Evolutionary conservation across 2,797 vertebrate genomes (phyloP).

Genomic region (Epinephelus coioides): DNA sequence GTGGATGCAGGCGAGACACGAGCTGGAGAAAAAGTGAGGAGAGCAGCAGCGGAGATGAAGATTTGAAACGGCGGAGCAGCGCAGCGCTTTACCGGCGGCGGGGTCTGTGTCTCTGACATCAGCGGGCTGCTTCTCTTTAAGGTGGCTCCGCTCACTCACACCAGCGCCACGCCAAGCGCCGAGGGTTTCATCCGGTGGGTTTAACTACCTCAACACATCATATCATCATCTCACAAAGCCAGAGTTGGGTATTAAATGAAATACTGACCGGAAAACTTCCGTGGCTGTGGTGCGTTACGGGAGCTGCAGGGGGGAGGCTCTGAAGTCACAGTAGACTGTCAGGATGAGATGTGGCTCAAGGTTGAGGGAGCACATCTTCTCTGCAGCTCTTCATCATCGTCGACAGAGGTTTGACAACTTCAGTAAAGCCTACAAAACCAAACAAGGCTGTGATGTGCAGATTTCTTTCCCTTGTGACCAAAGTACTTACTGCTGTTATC

Average conservation of each 20-base stretch:
- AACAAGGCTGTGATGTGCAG: background rate
- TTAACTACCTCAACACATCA: background rate
- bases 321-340: slow-evolving; percentile 15
- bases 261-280: slow-evolving; percentile 35
- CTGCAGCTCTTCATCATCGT: slow-evolving; percentile 13
- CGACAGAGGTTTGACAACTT: slow-evolving; percentile 5
- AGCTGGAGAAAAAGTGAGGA: slow-evolving; percentile 69
- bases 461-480: background rate
- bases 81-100: slow-evolving; percentile 62
- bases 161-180: slow-evolving; percentile 2
- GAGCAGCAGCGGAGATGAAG: slow-evolving; percentile 59
- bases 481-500: background rate
- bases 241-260: background rate
- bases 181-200: slow-evolving; percentile 8
- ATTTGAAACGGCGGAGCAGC: slow-evolving; percentile 65
- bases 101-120: slow-evolving; percentile 70
- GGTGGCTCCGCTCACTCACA: slow-evolving; percentile 64
- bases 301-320: slow-evolving; percentile 29
- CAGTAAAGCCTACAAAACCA: background rate
- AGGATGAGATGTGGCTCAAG: slow-evolving; percentile 32
- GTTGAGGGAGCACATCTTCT: slow-evolving; percentile 10
- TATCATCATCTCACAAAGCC: background rate
- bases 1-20: slow-evolving; percentile 47
- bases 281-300: slow-evolving; percentile 10
- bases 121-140: slow-evolving; percentile 65